Base-by-base conservation (phyloP, 2,888 invertebrate species). In the Brachyopa scutellaris region DNA sequence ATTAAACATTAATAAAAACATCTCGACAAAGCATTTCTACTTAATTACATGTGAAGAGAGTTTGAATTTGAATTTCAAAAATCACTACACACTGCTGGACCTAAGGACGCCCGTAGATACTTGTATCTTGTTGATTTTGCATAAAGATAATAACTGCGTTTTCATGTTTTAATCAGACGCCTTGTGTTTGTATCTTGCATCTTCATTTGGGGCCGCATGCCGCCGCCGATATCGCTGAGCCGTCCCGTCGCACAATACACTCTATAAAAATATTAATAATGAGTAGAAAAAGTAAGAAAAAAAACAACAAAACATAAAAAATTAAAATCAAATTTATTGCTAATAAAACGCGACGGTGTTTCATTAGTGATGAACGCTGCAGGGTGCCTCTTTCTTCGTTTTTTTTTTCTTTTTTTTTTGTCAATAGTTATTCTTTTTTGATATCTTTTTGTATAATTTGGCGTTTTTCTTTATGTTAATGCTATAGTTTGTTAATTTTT, bases 321-420 rank as follows among this genome's bases (percentile, higher is more conserved):
- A 57, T 59, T 64, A 57, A 64, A 70, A 19, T 26, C 53, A 69
- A 80, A 80, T 80, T 80, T 80, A 80, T 80, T 36, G 69, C 29
- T 69, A 59, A 57, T 74, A 55, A 74, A 80, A 64, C 23, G 62
- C 69, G 74, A 74, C 67, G 69, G 74, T 69, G 74, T 80, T 80
- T 80, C 69, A 74, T 80, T 74, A 64, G 74, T 42, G 57, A 69
- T 69, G 62, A 62, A 17, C 80, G 29, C 80, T 45, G 59, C 69
- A 53, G 74, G 74, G 74, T 33, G 80, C 67, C 45, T 59, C 59
- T 36, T 42, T 47, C 40, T 69, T 74, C 31, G 66, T 11, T n/a
- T n/a, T n/a, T n/a, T n/a, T n/a, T n/a, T n/a, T n/a, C n/a, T n/a
- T 61, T 40, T 40, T 0, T 57, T 11, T 51, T 47, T 5, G 6